Percentiles rank a stretch among this genome's conserved stretches.
Conservation (phyloP, 2,888 invertebrate genomes). For the Aproaerema taeniolella region DNA sequence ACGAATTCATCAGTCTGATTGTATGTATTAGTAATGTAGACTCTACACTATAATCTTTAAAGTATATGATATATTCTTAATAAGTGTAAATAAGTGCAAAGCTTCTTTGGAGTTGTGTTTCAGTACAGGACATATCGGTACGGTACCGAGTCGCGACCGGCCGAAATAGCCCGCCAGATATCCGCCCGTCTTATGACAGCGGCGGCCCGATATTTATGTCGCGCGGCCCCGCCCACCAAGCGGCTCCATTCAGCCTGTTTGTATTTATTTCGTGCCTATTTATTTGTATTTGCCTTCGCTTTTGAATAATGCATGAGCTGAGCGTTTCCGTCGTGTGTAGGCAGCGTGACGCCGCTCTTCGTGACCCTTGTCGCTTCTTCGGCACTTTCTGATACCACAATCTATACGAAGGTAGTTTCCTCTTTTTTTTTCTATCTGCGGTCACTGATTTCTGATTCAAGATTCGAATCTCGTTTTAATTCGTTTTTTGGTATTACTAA, state of each 20-base stretch:
- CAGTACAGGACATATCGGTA: neutral
- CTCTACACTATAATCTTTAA: too few relatives aligned
- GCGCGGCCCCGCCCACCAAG: conserved; percentile 68
- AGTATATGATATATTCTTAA: too few relatives aligned
- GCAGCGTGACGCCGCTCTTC: conserved; percentile 72
- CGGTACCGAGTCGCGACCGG: conserved; percentile 21
- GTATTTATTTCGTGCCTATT: conserved; percentile 76
- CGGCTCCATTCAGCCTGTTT: conserved; percentile 75
- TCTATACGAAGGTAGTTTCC: conserved; percentile 12
- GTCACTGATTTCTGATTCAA: conserved; percentile 4
- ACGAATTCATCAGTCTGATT: too few relatives aligned
- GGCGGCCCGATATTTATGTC: conserved; percentile 72
- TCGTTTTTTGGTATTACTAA: conserved; percentile 13
- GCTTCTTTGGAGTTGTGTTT: too few relatives aligned
- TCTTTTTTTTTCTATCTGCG: conserved; percentile 15
- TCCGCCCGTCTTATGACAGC: conserved; percentile 68
- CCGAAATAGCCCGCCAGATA: conserved; percentile 66
- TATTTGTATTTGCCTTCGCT: conserved; percentile 74
- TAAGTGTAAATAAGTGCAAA: too few relatives aligned
- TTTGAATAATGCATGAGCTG: conserved; percentile 75
- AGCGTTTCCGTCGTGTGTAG: conserved; percentile 75
- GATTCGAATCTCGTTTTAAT: conserved; percentile 12
- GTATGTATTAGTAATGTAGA: too few relatives aligned
- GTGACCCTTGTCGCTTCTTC: conserved; percentile 31
- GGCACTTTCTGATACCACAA: conserved; percentile 28